These are phyloP conservation scores for Andrena praecox DNA, from an alignment of 2,888 invertebrate genomes.

Conservation along the genomic window DNA sequence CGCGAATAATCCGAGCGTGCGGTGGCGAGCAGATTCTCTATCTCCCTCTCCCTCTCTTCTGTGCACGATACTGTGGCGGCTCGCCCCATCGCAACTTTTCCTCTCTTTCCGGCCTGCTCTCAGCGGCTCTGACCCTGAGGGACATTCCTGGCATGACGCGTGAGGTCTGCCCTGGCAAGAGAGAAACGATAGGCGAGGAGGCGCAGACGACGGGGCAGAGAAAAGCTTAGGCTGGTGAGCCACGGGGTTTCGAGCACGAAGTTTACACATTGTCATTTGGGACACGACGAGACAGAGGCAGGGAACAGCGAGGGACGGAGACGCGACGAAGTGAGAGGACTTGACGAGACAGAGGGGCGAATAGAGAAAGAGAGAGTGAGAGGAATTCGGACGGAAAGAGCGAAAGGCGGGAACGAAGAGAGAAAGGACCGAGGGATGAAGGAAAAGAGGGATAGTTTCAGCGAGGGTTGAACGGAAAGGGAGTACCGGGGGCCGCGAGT, in stretches of 20 bases:
- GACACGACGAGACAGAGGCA: conserved; percentile 55
- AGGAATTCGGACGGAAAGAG: conserved; percentile 9
- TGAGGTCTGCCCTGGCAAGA: conserved; percentile 53
- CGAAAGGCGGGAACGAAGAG: conserved; percentile 19
- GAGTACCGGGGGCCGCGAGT: not conserved
- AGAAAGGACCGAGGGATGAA: not conserved
- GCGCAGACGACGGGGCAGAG: conserved; percentile 44
- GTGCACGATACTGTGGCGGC: conserved; percentile 8
- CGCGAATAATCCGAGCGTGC: conserved; percentile 65
- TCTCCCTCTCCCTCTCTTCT: not conserved
- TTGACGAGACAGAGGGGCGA: not conserved
- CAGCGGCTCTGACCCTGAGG: conserved; percentile 70
- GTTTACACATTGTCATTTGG: conserved; percentile 79
- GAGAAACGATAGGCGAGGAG: conserved; percentile 42
- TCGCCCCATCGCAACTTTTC: conserved; percentile 19
- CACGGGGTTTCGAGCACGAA: conserved; percentile 74
- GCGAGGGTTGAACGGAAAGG: conserved; percentile 18
- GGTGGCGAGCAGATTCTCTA: not conserved
- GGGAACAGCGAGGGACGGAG: not conserved
- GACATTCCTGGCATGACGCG: conserved; percentile 74
- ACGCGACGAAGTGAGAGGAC: conserved; percentile 10
- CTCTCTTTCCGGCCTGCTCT: conserved; percentile 41
- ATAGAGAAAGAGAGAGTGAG: not conserved
- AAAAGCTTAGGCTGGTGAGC: conserved; percentile 69
- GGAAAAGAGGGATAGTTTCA: conserved; percentile 22